Evolutionary conservation across 1,140 invertebrate genomes (phyloP).

Genomic region (Heliothis subflexa): DNA sequence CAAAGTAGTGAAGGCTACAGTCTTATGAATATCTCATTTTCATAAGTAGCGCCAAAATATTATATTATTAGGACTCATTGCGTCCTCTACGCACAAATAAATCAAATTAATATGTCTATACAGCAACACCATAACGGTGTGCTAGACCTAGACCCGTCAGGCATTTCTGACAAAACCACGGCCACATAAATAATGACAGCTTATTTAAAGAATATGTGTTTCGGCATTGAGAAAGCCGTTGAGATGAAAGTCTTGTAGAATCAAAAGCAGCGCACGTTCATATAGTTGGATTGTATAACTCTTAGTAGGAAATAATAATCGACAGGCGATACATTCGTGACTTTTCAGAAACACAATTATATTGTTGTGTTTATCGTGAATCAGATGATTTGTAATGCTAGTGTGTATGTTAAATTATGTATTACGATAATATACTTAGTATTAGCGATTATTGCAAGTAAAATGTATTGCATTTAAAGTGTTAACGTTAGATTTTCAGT

Average conservation of each 20-base stretch:
- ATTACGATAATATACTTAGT: conserved; percentile 71
- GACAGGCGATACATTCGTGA: conserved; percentile 36
- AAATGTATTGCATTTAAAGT: conserved; percentile 79
- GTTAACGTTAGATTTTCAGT: conserved; percentile 62
- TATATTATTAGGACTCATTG: too few species aligned
- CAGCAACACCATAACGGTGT: too few species aligned
- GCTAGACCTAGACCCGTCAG: too few species aligned
- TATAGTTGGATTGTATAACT: conserved; percentile 21
- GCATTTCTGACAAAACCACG: too few species aligned
- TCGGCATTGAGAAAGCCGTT: background rate
- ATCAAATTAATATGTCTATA: too few species aligned
- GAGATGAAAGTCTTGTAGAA: conserved; percentile 1
- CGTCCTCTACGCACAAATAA: too few species aligned
- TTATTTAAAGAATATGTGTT: too few species aligned
- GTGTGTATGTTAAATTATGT: conserved; percentile 68
- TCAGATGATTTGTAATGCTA: conserved; percentile 70
- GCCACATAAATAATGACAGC: too few species aligned
- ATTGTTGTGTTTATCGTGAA: conserved; percentile 67
- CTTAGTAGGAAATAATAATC: conserved; percentile 32
- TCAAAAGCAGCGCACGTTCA: conserved; percentile 2
- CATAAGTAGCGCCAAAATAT: too few species aligned
- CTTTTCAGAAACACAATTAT: conserved; percentile 41
- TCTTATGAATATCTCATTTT: too few species aligned
- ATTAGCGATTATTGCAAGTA: conserved; percentile 64
- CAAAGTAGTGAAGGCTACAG: background rate